phyloP scores from a whole-genome alignment of 1,140 invertebrate genomes.

The Branchinecta lynchi region DNA sequence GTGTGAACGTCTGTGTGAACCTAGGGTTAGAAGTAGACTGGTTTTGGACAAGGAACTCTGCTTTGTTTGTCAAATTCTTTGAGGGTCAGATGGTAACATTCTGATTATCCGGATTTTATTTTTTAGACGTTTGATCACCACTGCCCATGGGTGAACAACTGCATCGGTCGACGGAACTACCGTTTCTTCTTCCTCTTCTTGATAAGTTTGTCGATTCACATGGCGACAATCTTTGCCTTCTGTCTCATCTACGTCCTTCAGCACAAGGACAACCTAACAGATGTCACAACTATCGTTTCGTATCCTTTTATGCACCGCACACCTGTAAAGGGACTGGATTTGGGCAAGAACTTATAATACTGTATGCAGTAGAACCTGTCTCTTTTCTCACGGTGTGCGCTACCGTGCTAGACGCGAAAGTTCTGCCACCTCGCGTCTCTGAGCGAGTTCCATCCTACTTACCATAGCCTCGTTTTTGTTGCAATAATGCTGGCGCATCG shows the following conservation, averaged over 20 bases:
- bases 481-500: too few relatives aligned
- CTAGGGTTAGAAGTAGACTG: not conserved
- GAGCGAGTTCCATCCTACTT: too few relatives aligned
- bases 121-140: slow-evolving; percentile 99
- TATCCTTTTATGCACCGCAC: slow-evolving; percentile 51
- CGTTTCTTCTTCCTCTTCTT: slow-evolving; percentile 97
- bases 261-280: slow-evolving; percentile 59
- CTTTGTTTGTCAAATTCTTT: not conserved
- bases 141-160: slow-evolving; percentile 99
- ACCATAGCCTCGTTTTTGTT: too few relatives aligned
- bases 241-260: slow-evolving; percentile 80
- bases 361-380: too few relatives aligned
- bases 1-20: too few relatives aligned
- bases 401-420: too few relatives aligned
- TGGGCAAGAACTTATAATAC: too few relatives aligned
- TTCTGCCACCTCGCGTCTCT: too few relatives aligned
- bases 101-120: slow-evolving; percentile 27
- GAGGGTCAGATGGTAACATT: not conserved
- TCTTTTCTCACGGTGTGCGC: too few relatives aligned
- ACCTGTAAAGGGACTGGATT: too few relatives aligned
- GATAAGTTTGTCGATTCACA: slow-evolving; percentile 85
- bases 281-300: slow-evolving; percentile 71
- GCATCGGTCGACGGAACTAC: slow-evolving; percentile 96
- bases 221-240: slow-evolving; percentile 87
- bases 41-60: not conserved